Conservation (phyloP, 2,888 invertebrate species). For the Idaea straminata region DNA sequence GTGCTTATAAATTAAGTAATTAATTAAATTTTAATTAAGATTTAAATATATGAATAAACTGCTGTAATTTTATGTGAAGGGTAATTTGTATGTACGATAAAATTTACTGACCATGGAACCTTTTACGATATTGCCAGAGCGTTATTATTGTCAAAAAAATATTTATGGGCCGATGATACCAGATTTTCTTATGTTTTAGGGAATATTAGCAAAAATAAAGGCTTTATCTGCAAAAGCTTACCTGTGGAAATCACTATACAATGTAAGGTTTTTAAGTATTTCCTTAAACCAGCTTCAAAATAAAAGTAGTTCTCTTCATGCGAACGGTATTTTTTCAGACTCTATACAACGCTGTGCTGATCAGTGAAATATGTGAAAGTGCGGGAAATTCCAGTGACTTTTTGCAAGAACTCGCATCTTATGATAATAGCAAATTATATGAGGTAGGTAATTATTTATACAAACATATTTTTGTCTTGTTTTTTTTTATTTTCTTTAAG, state of each 20-base stretch:
- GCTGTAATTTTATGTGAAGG: too few relatives aligned
- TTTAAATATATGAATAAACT: too few relatives aligned
- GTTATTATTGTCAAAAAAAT: too few relatives aligned
- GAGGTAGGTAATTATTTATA: slow-evolving; percentile 47
- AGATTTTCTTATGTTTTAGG: slow-evolving; percentile 56
- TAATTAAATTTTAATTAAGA: too few relatives aligned
- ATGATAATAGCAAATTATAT: slow-evolving; percentile 75
- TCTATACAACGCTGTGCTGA: slow-evolving; percentile 83
- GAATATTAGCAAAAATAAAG: slow-evolving; percentile 82
- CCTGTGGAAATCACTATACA: slow-evolving; percentile 86
- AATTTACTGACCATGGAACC: too few relatives aligned
- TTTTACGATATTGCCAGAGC: too few relatives aligned
- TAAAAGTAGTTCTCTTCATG: neutral
- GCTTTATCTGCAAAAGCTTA: slow-evolving; percentile 81
- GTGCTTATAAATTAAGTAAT: too few relatives aligned
- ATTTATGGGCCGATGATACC: neutral
- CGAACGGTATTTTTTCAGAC: slow-evolving; percentile 69
- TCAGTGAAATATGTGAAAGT: slow-evolving; percentile 83
- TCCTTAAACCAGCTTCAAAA: neutral
- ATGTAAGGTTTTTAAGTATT: slow-evolving; percentile 66
- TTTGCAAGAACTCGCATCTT: slow-evolving; percentile 70
- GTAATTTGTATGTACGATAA: too few relatives aligned
- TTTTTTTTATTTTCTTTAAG: neutral
- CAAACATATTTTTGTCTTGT: neutral
- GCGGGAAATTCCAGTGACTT: slow-evolving; percentile 70